Evolutionary conservation across 2,888 invertebrate species (phyloP), one percentile per base, ranked within the genome.

Genomic region (Ferrisia virgata): DNA sequence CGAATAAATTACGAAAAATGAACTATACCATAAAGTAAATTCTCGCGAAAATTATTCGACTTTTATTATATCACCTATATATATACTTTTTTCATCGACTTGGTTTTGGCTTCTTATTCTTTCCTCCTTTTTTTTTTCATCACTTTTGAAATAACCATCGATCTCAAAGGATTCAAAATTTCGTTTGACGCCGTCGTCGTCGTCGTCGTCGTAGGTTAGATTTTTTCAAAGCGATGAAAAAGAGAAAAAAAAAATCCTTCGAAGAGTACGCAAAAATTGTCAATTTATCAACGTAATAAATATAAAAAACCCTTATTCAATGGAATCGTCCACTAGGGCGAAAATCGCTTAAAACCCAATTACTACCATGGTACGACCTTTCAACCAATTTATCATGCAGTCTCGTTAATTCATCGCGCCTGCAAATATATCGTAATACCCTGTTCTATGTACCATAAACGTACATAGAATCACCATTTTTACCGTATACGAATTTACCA

Each of bases 291-390:
- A 76, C 13, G 64, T 64, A 28, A 64, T 64, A 64, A 58, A 58
- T 58, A 58, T 25, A 58, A 53, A n/a, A n/a, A 69, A 31, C 28
- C 69, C 28, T 33, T 36, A 11, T 76, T 76, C 72, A 36, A 76
- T 18, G 36, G 72, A 33, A 33, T 76, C 72, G 72, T 76, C 72
- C 33, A 76, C n/a, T 64, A 64, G 18, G 36, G 36, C 36, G n/a
- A 15, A 76, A 76, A 76, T 76, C 72, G 72, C 72, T 76, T 76
- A 36, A 76, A 76, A 76, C 33, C 72, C 36, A 76, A 76, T 76
- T 76, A 76, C 72, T 13, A 6, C 33, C 18, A 76, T 15, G 64
- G 64, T 64, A 64, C 53, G 53, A 64, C 31, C 72, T 76, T 76
- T 36, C 33, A 36, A 18, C 72, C 33, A 36, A 76, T 76, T 76